Conservation (phyloP, 2,113 vertebrate genomes). For the Eolophus roseicapilla region DNA sequence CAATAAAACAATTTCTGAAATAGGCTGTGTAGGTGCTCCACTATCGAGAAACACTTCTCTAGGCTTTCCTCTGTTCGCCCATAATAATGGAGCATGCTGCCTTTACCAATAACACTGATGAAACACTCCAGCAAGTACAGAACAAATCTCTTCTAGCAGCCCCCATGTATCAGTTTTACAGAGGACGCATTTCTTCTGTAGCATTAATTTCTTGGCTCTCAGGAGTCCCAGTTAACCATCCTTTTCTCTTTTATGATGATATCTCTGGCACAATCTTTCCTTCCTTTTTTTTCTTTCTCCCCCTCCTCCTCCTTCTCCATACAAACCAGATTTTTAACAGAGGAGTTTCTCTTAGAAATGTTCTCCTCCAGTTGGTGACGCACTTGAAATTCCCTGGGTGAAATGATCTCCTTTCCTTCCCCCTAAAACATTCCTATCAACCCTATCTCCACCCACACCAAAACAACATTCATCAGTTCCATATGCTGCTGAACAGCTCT, state of each 20-base stretch:
- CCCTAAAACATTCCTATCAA: constrained; percentile 52
- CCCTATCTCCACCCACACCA: constrained; percentile 44
- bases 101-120: not conserved
- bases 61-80: not conserved
- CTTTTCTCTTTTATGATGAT: not conserved
- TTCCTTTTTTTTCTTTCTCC: not conserved
- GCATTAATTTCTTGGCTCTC: not conserved
- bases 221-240: not conserved
- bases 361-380: constrained; percentile 55
- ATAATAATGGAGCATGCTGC: not conserved
- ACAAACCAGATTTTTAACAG: constrained; percentile 52
- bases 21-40: not conserved
- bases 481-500: constrained; percentile 64
- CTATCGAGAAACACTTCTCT: not conserved
- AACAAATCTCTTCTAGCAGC: not conserved
- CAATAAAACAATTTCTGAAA: not conserved
- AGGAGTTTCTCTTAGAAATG: constrained; percentile 52
- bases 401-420: constrained; percentile 42
- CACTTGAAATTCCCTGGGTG: constrained; percentile 59
- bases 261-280: not conserved
- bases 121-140: not conserved
- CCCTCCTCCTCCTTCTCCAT: not conserved
- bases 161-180: not conserved
- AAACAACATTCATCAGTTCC: constrained; percentile 64
- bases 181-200: not conserved